These are phyloP conservation scores for Psephotus haematonotus DNA, from an alignment of 2,113 vertebrate genomes.

Conservation along the genomic window DNA sequence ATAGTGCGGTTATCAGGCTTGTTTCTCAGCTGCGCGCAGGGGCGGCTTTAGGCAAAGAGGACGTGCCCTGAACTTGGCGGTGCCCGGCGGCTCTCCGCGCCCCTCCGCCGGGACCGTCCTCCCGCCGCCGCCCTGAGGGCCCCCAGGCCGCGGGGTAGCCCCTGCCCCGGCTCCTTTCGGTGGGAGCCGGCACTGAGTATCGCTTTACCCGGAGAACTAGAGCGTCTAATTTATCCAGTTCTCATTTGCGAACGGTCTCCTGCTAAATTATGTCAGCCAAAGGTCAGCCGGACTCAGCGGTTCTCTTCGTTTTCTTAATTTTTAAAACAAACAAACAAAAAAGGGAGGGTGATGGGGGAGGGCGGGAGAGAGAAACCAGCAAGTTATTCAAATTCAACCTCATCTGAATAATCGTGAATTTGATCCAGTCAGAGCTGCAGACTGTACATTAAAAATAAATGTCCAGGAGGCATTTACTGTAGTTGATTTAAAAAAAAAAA, in stretches of 20 bases:
- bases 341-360: background rate
- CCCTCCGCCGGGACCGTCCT: background rate
- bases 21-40: background rate
- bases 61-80: background rate
- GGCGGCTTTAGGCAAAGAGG: background rate
- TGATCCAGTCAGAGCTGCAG: constrained; percentile 45
- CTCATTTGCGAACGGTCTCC: constrained; percentile 59
- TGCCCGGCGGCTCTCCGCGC: background rate
- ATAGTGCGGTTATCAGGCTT: background rate
- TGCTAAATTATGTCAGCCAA: constrained; percentile 69
- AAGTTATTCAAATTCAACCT: constrained; percentile 43
- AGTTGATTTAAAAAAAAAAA: background rate
- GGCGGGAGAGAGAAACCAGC: background rate
- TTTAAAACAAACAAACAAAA: background rate
- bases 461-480: constrained; percentile 38
- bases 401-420: constrained; percentile 62
- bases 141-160: background rate
- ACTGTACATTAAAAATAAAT: constrained; percentile 58
- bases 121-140: background rate
- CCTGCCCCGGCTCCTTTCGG: background rate
- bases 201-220: constrained; percentile 42
- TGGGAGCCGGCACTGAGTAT: background rate
- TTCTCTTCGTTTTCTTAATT: constrained; percentile 39
- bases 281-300: constrained; percentile 70
- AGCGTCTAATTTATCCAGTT: constrained; percentile 64